These are phyloP conservation scores for Carassius gibelio DNA, from an alignment of 2,113 vertebrate species.

Conservation along the genomic window DNA sequence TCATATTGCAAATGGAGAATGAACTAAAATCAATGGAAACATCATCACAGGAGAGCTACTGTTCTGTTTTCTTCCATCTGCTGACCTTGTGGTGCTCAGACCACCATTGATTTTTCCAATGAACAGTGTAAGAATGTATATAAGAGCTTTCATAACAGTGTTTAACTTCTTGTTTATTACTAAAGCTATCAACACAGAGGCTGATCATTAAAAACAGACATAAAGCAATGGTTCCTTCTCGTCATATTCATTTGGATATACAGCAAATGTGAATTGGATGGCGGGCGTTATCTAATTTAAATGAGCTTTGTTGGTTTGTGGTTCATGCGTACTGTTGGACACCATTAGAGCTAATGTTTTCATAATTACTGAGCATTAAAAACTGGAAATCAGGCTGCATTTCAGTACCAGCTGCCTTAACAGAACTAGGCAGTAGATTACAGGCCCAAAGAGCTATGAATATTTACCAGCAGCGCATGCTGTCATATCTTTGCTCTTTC, in stretches of 20 bases:
- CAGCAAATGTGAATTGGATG: neutral
- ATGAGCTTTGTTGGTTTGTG: neutral
- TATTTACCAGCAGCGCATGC: constrained; percentile 1
- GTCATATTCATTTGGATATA: neutral
- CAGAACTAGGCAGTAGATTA: constrained; percentile 28
- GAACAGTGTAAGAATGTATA: neutral
- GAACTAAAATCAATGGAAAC: constrained; percentile 51
- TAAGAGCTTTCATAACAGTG: neutral
- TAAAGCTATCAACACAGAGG: neutral
- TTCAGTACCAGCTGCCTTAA: constrained; percentile 21
- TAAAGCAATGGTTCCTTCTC: neutral
- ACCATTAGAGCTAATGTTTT: constrained; percentile 22
- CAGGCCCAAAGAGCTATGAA: neutral
- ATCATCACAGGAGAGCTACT: constrained; percentile 22
- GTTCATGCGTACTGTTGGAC: neutral
- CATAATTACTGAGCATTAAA: constrained; percentile 20
- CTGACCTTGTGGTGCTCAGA: constrained; percentile 34
- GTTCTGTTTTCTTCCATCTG: constrained; percentile 34
- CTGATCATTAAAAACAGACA: constrained; percentile 12
- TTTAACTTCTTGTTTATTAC: neutral
- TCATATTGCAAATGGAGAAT: constrained; percentile 45
- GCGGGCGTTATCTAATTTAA: neutral
- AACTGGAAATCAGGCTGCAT: constrained; percentile 9
- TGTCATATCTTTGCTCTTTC: constrained; percentile 25
- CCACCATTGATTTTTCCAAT: constrained; percentile 31